These are phyloP conservation scores for Aleiodes testaceus DNA, from an alignment of 2,888 invertebrate species.

Conservation along the genomic window DNA sequence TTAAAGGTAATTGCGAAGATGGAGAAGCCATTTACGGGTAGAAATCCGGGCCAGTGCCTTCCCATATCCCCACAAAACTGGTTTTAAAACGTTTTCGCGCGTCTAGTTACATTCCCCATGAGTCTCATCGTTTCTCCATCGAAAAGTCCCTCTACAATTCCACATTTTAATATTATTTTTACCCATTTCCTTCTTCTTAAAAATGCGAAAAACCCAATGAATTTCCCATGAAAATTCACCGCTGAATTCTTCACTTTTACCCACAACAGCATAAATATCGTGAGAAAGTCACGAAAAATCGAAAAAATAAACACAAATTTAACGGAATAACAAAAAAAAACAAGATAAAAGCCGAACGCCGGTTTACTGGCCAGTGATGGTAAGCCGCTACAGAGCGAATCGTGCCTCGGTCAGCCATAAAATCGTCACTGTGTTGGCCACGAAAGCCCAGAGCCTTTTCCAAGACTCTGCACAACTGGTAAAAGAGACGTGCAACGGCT, in stretches of 20 bases:
- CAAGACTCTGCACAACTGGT: background rate
- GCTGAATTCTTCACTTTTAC: no score
- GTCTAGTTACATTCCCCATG: constrained; percentile 17
- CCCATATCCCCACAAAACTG: constrained; percentile 32
- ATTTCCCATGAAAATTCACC: no score
- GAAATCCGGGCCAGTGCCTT: background rate
- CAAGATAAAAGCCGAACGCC: background rate
- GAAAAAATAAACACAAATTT: constrained; percentile 13
- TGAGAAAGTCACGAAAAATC: constrained; percentile 18
- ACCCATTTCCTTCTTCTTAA: background rate
- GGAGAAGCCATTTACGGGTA: background rate
- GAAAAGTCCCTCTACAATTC: constrained; percentile 10
- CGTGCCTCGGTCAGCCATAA: constrained; percentile 44
- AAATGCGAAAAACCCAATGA: constrained; percentile 5
- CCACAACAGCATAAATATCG: no score
- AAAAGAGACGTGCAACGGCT: no score
- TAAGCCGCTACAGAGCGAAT: constrained; percentile 37
- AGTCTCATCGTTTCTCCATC: constrained; percentile 4
- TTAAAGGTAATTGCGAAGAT: constrained; percentile 2
- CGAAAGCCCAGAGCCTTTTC: background rate
- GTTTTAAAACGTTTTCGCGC: constrained; percentile 19
- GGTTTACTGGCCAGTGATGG: constrained; percentile 35
- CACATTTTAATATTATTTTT: constrained; percentile 8
- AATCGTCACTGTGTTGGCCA: constrained; percentile 40
- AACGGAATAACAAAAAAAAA: constrained; percentile 23